Evolutionary conservation across 1,140 invertebrate species (phyloP), one percentile per base, ranked within the genome.

Genomic region (Zaprionus vittiger): DNA sequence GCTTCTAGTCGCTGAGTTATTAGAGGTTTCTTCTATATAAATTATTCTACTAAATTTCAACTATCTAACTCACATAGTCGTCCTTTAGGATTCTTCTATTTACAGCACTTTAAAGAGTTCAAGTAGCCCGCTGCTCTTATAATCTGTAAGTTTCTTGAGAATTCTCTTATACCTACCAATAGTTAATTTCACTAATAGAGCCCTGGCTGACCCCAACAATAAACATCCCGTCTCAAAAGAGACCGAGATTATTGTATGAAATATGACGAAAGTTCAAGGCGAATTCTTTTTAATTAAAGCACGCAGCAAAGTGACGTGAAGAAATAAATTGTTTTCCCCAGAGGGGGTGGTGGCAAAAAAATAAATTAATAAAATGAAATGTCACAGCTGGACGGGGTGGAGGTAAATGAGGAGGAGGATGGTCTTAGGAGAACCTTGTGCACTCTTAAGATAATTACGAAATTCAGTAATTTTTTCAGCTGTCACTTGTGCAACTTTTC

Each of bases 331-430:
- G 63, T 65, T 57, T 17, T 22, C 56, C 73, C 31, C 63, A 9
- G 28, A 38, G 66, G 54, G 22, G 56, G 31, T 26, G 54, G 54
- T 4, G 11, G n/a, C 15, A 31, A 59, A 37, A 59, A 37, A 67
- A 81, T 20, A 81, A 81, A 81, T 81, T 81, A 81, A 81, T 81
- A 81, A 81, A 52, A 52, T 52, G 20, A 81, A 81, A 81, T 81
- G 79, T 81, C 73, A 77, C 73, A 81, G 73, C 68, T 77, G 47
- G 47, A 52, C 47, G 47, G 20, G 47, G 17, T 7, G 22, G 78
- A 77, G 62, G 52, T 57, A 56, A 9, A 31, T 49, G 49, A n/a
- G 26, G 37, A 44, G 67, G 34, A 55, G 20, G 9, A 4, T 12
- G 20, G 47, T 41, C 34, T 62, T 44, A 55, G 56, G 73, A 68